phyloP scores from a whole-genome alignment of 2,113 vertebrate species.

The Gavia stellata region DNA sequence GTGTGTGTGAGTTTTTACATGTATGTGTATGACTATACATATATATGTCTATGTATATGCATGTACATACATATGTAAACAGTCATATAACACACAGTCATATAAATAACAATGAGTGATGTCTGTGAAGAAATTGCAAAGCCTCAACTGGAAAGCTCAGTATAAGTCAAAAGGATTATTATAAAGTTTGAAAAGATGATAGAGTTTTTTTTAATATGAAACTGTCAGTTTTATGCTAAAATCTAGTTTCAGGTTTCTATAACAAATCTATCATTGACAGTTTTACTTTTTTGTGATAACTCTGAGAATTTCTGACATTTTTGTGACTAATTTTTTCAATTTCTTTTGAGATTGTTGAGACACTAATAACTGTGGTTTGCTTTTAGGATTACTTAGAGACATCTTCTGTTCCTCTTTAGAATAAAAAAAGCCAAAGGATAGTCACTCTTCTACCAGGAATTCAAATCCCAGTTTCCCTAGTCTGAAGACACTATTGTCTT shows the following conservation, averaged over 20 bases:
- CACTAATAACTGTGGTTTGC: conserved; percentile 9
- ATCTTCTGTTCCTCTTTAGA: background rate
- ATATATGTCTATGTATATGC: background rate
- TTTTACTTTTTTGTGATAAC: conserved; percentile 32
- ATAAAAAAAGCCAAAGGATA: conserved; percentile 20
- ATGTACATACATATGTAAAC: background rate
- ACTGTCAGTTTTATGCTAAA: conserved; percentile 22
- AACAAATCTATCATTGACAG: conserved; percentile 6
- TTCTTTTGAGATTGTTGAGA: conserved; percentile 20
- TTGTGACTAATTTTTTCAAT: background rate
- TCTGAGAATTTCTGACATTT: conserved; percentile 36
- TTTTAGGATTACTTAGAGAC: conserved; percentile 30
- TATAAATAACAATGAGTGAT: background rate
- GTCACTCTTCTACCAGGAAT: background rate
- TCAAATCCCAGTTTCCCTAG: background rate
- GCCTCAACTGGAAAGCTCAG: background rate
- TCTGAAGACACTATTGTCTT: conserved; percentile 11
- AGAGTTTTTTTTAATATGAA: background rate
- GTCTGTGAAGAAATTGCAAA: background rate
- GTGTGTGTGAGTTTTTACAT: background rate
- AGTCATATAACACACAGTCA: background rate
- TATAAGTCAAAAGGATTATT: conserved; percentile 2
- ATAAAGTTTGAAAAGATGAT: background rate
- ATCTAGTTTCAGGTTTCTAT: conserved; percentile 2
- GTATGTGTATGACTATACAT: background rate